Evolutionary conservation across 2,888 invertebrate species (phyloP).

Genomic region (Allolobophora icterica): DNA sequence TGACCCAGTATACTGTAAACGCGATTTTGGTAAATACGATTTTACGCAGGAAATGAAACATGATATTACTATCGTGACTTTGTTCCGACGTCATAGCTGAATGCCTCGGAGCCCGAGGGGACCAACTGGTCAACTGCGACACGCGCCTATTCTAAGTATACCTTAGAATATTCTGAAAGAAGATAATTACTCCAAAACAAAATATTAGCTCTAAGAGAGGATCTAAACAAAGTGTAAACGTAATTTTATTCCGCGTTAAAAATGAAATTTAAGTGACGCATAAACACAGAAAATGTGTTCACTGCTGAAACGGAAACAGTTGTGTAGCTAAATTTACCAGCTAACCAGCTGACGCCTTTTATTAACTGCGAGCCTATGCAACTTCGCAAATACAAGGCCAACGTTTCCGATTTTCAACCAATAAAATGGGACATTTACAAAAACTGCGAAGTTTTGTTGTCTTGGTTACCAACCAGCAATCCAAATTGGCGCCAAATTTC

Average conservation of each 20-base stretch:
- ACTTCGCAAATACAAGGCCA: not conserved
- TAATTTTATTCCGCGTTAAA: not conserved
- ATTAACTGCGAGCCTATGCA: not conserved
- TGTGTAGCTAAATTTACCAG: not conserved
- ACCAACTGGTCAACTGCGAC: slow-evolving; percentile 5
- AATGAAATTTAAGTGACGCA: slow-evolving; percentile 11
- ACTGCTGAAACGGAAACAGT: slow-evolving; percentile 17
- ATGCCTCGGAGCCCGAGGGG: not conserved
- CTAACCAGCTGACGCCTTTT: not conserved
- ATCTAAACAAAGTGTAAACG: not conserved
- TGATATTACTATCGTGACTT: slow-evolving; percentile 23
- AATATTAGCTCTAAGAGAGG: not conserved
- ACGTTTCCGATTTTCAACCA: not conserved
- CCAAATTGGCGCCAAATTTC: not conserved
- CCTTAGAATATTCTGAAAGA: not conserved
- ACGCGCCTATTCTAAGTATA: not conserved
- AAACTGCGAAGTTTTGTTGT: not conserved
- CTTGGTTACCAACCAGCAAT: not conserved
- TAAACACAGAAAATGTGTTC: slow-evolving; percentile 14
- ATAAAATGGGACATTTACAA: not conserved
- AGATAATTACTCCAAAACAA: not conserved
- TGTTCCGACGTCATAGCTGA: slow-evolving; percentile 24
- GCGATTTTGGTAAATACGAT: not conserved
- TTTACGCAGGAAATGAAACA: not conserved
- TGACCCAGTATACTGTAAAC: not conserved